These are phyloP conservation scores for Wiebesia pumilae DNA, from an alignment of 1,140 invertebrate species.

Conservation along the genomic window DNA sequence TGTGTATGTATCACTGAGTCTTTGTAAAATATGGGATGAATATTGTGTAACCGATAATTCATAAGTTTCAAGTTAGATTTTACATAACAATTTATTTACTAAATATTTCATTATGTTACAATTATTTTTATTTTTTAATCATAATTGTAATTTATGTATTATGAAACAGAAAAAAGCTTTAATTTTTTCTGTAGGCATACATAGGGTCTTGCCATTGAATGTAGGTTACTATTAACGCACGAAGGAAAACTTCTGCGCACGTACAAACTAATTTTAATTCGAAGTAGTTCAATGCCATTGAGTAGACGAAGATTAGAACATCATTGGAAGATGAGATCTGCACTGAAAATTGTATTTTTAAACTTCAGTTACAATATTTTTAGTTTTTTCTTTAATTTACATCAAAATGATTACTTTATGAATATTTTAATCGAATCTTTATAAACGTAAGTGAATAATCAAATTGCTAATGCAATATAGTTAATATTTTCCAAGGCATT, in stretches of 20 bases:
- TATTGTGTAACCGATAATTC: background rate
- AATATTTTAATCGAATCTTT: no score
- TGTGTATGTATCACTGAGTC: background rate
- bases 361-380: background rate
- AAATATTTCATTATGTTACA: background rate
- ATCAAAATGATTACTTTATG: background rate
- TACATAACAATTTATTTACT: no score
- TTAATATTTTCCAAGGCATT: no score
- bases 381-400: background rate
- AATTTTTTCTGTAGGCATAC: background rate
- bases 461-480: no score
- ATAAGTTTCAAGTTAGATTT: background rate
- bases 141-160: no score
- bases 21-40: background rate
- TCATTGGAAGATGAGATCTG: conserved; percentile 13
- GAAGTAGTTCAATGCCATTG: conserved; percentile 44
- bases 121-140: background rate
- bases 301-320: conserved; percentile 23
- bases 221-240: conserved; percentile 26
- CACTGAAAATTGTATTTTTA: conserved; percentile 8
- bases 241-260: conserved; percentile 38
- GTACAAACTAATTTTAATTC: conserved; percentile 47
- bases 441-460: no score
- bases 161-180: background rate
- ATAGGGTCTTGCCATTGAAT: conserved; percentile 13